Evolutionary conservation across 2,888 invertebrate species (phyloP), one percentile per base, ranked within the genome.

Genomic region (Pachymerium ferrugineum): DNA sequence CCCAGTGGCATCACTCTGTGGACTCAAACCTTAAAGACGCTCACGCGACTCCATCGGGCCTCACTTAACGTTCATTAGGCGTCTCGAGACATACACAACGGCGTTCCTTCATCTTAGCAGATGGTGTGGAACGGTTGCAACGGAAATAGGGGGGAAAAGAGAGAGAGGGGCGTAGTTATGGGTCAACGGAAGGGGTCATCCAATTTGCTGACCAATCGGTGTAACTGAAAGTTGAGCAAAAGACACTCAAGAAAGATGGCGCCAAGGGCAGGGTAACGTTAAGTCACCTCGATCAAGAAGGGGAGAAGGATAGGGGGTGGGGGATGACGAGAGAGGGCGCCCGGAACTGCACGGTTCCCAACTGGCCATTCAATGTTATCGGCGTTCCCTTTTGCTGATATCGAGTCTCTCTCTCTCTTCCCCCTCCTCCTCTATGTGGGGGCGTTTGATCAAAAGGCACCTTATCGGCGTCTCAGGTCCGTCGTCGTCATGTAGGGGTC

Each of bases 131-230:
- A 47, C 47, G 47, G 19, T 47, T 47, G 47, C 47, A 47, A 47
- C 47, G 47, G 47, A 47, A 47, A 47, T 47, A n/a, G n/a, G 47
- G 47, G 3, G 12, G 42, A 42, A 16, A 14, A 42, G 42, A 8
- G 33, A 14, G 47, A 22, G 47, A 3, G 12, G 22, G 4, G 19
- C 16, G 3, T 6, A 12, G 47, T 10, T 19, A 3, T 19, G 47
- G 47, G 47, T 47, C 47, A 47, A 22, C 47, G 47, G 22, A 47
- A 47, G 47, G 47, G 47, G 47, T 38, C 47, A 47, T 47, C 47
- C 47, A 47, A 47, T 47, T 47, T 47, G 47, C 47, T 47, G 47
- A 47, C 47, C 47, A 47, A 47, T 47, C 47, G 47, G 47, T 47
- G 47, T 19, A 19, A 47, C 47, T 47, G 19, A 47, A 47, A 47